Percentiles rank a stretch among this genome's conserved stretches.
phyloP scores from a whole-genome alignment of 2,888 invertebrate species.

The Trachelus tabidus region DNA sequence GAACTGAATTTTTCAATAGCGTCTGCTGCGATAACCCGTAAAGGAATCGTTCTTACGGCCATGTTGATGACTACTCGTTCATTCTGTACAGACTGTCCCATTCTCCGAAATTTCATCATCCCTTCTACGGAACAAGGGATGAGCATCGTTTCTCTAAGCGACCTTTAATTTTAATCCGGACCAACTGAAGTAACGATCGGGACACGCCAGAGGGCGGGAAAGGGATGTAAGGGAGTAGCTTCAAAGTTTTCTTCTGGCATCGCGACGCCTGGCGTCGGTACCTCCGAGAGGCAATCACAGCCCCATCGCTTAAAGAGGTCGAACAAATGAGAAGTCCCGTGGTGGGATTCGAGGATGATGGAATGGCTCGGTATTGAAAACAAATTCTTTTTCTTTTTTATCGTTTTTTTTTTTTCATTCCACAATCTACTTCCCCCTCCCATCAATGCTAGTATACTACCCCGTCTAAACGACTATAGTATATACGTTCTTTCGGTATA shows the following conservation, averaged over 20 bases:
- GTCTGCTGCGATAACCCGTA: background rate
- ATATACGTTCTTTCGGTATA: background rate
- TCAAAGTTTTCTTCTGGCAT: constrained; percentile 18
- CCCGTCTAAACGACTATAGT: background rate
- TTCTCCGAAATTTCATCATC: constrained; percentile 3
- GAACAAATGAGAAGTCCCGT: constrained; percentile 21
- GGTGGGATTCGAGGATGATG: constrained; percentile 5
- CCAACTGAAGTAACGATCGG: constrained; percentile 3
- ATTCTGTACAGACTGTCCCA: background rate
- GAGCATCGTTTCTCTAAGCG: background rate
- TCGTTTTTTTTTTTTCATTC: background rate
- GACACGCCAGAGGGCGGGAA: background rate
- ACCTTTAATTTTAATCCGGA: constrained; percentile 13
- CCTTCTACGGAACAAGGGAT: background rate
- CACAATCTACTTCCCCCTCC: background rate
- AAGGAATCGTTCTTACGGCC: background rate
- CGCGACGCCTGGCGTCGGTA: constrained; percentile 7
- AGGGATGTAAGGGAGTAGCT: constrained; percentile 10
- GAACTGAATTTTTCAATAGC: background rate
- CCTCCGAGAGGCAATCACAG: constrained; percentile 22
- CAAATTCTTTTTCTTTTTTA: background rate
- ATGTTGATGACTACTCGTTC: background rate
- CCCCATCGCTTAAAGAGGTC: constrained; percentile 21
- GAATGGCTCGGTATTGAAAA: constrained; percentile 1
- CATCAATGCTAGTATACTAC: background rate